phyloP scores from a whole-genome alignment of 1,140 invertebrate genomes.

The Oryctes rhinoceros region DNA sequence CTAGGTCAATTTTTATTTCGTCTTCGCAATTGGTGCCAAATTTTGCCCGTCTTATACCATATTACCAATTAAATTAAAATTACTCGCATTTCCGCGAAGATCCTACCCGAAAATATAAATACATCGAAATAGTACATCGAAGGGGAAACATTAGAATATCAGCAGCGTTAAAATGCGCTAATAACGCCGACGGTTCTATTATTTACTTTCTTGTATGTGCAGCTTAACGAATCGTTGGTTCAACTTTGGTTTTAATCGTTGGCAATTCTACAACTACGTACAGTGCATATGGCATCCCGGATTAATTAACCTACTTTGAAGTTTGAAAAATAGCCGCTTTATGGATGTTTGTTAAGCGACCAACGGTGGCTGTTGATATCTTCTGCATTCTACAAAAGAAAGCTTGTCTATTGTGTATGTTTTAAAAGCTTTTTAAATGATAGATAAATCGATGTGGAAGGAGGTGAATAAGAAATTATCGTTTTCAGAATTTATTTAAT shows the following conservation, averaged over 20 bases:
- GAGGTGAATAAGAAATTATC: too few species aligned
- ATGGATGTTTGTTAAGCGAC: neutral
- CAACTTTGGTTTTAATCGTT: neutral
- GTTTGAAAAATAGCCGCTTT: neutral
- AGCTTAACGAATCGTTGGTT: neutral
- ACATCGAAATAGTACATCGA: neutral
- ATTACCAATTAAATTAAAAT: neutral
- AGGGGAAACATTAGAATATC: too few species aligned
- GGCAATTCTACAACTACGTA: neutral
- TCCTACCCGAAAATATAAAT: too few species aligned
- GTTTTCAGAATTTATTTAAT: too few species aligned
- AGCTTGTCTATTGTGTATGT: neutral
- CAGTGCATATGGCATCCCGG: neutral
- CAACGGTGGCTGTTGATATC: neutral
- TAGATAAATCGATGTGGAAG: too few species aligned
- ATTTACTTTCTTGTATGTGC: neutral
- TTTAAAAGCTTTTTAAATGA: too few species aligned
- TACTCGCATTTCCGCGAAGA: neutral
- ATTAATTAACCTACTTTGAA: slow-evolving; percentile 19
- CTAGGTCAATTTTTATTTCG: neutral
- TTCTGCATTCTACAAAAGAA: neutral
- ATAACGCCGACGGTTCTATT: neutral
- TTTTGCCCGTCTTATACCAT: neutral
- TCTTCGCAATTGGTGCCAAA: neutral
- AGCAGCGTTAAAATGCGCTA: too few species aligned